Evolutionary conservation across 2,888 invertebrate species (phyloP), one percentile per base, ranked within the genome.

Genomic region (Caenorhabditis sp.): DNA sequence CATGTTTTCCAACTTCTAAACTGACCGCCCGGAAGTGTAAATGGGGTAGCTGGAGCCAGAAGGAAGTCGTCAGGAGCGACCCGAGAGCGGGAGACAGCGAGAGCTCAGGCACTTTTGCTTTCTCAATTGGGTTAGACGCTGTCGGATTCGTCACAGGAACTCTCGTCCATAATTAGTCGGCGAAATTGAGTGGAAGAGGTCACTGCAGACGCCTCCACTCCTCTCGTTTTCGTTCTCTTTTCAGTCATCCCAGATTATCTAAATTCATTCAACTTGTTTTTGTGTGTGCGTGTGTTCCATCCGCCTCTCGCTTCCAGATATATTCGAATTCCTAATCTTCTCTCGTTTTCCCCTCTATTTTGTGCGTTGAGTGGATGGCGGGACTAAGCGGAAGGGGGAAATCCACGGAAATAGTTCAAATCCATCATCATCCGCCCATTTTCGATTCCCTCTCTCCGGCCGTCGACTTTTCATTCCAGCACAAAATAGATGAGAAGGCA

Each of bases 391-490:
- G 53, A 45, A 50, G 39, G 41, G 39, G 41, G 58, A 68, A 68
- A 58, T 59, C 58, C 58, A 59, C 58, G 58, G 59, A 68, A 68
- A 68, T 68, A 68, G 68, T 68, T 68, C 68, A 68, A 68, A 68
- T 68, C 68, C 68, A 68, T 68, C 66, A 68, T 68, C 58, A 55
- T 68, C 48, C 66, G 55, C 50, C 56, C 46, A 55, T 48, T 55
- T 65, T 65, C 65, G 55, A 46, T 55, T 58, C 22, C 37, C 48
- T 66, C 48, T 66, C 50, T 43, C 30, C 15, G 13, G 2, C 11
- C 27, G n/a, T 9, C 43, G 41, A 52, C 58, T 59, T 50, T 50
- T 50, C 50, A 41, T 68, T 52, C 48, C 66, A 48, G 32, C 53
- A 35, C 46, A 65, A 65, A 66, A 66, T 66, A 41, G 56, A 66